Evolutionary conservation across 1,140 invertebrate genomes (phyloP).

Genomic region (Drosophila orosa): DNA sequence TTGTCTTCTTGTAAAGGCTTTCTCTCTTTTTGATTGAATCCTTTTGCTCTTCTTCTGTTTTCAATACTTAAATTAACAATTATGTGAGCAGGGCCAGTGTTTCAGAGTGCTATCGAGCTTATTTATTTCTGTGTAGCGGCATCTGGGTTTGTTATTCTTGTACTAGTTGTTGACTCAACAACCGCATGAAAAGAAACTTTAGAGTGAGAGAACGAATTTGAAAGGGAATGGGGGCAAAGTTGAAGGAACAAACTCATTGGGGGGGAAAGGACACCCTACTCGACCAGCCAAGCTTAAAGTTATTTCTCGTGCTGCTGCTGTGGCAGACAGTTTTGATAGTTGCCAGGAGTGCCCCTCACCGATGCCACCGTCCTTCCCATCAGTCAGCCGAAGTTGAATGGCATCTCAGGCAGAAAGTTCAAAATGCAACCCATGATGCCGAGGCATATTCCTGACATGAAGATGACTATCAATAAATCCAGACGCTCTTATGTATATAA

Average conservation of each 20-base stretch:
- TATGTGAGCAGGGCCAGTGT: no score
- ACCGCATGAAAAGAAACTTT: slow-evolving; percentile 66
- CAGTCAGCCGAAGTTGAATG: slow-evolving; percentile 50
- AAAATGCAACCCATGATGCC: slow-evolving; percentile 53
- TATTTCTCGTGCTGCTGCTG: slow-evolving; percentile 41
- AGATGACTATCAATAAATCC: slow-evolving; percentile 54
- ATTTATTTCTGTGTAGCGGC: slow-evolving; percentile 9
- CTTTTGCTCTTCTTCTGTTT: background rate
- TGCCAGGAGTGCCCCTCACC: slow-evolving; percentile 26
- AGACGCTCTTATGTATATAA: slow-evolving; percentile 1
- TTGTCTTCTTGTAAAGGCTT: no score
- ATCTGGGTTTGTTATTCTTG: slow-evolving; percentile 35
- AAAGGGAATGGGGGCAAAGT: slow-evolving; percentile 40
- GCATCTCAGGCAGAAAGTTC: slow-evolving; percentile 47
- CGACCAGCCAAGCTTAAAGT: slow-evolving; percentile 37
- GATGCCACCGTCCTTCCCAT: slow-evolving; percentile 8
- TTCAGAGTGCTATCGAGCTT: background rate
- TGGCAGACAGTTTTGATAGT: slow-evolving; percentile 74
- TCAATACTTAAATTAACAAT: background rate
- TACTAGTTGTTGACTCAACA: slow-evolving; percentile 48
- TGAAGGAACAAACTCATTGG: slow-evolving; percentile 25
- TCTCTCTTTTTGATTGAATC: background rate
- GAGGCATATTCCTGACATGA: slow-evolving; percentile 45
- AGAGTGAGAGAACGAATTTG: slow-evolving; percentile 30
- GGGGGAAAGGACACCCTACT: slow-evolving; percentile 11